These are phyloP conservation scores for Brachyhypopomus gauderio DNA, from an alignment of 2,113 vertebrate genomes.

Conservation along the genomic window DNA sequence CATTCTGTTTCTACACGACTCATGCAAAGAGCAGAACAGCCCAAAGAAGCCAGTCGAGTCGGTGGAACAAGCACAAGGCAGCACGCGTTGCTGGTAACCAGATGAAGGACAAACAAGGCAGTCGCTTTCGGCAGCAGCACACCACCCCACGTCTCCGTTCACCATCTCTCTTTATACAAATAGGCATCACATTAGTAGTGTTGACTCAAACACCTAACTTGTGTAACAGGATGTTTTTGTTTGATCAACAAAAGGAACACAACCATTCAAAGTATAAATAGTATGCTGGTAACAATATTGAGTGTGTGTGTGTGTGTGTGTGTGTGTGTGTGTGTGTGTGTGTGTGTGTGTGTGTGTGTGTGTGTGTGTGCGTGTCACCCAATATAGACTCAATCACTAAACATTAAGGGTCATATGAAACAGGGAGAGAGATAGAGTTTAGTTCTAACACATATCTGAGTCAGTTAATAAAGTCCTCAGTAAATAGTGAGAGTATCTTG, in stretches of 20 bases:
- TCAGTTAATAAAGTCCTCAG: no score
- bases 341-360: no score
- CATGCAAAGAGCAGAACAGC: background rate
- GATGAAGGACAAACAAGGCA: background rate
- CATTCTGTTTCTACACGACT: background rate
- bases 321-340: no score
- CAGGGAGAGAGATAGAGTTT: no score
- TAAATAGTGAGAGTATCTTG: no score
- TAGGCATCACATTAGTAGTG: constrained; percentile 2
- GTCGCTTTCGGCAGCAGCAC: background rate
- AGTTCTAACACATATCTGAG: no score
- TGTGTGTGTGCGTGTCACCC: no score
- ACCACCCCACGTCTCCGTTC: background rate
- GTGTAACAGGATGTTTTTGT: background rate
- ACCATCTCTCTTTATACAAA: background rate
- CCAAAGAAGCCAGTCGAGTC: background rate
- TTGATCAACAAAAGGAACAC: background rate
- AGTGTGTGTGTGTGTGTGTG: no score
- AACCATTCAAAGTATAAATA: background rate
- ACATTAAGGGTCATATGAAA: no score
- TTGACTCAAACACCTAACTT: background rate
- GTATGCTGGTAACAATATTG: no score
- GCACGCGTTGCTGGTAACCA: background rate
- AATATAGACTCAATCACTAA: no score
- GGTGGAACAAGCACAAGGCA: background rate